Conservation (phyloP, 1,140 invertebrate genomes). For the Subanguina moxae region DNA sequence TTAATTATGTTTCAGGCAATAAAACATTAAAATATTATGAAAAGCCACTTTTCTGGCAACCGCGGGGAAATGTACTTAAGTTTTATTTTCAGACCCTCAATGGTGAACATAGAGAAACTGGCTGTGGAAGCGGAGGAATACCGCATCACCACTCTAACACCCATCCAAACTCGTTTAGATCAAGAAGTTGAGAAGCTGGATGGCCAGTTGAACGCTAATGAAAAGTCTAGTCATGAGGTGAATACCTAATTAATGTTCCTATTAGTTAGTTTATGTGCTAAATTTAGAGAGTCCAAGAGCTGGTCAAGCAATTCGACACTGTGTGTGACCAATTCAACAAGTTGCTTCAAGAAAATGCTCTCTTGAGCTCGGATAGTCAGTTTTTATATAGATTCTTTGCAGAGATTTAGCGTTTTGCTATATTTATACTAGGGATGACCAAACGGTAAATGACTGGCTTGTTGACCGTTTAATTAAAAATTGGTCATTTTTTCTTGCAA, state of each 20-base stretch:
- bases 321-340: constrained; percentile 9
- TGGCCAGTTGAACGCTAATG: constrained; percentile 1
- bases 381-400: not conserved
- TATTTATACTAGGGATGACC: no score
- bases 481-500: no score
- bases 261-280: not conserved
- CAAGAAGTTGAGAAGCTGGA: constrained; percentile 12
- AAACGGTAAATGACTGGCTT: no score
- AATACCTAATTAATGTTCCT: not conserved
- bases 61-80: no score
- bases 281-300: constrained; percentile 31
- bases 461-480: no score
- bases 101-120: constrained; percentile 39
- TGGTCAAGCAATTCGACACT: constrained; percentile 29
- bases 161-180: constrained; percentile 7
- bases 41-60: no score
- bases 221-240: not conserved
- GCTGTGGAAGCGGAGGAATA: constrained; percentile 14
- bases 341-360: constrained; percentile 19
- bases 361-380: constrained; percentile 6
- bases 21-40: no score
- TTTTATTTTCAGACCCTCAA: constrained; percentile 34
- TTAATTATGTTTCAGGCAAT: no score
- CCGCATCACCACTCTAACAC: not conserved
- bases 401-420: no score